These are phyloP conservation scores for Nautilus pompilius DNA, from an alignment of 1,140 invertebrate genomes.

Conservation along the genomic window DNA sequence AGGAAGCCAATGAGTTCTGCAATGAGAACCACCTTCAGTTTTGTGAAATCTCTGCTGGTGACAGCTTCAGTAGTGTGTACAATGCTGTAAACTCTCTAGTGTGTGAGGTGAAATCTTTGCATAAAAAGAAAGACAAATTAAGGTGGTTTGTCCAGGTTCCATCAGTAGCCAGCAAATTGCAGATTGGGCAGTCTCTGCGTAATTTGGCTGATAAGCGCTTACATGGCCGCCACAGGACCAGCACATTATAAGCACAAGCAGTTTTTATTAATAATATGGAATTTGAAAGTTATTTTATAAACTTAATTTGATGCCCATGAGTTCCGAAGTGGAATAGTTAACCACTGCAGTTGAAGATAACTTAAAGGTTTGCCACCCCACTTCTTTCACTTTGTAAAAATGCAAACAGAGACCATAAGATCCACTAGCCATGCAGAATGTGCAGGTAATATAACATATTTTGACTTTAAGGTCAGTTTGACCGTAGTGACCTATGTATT, in stretches of 20 bases:
- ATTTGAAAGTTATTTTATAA: no score
- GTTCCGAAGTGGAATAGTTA: no score
- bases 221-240: slow-evolving; percentile 33
- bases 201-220: slow-evolving; percentile 36
- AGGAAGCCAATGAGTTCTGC: slow-evolving; percentile 25
- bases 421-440: no score
- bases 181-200: slow-evolving; percentile 38
- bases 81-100: slow-evolving; percentile 29
- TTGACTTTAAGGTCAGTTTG: no score
- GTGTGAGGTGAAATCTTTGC: slow-evolving; percentile 21
- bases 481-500: no score
- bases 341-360: no score
- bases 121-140: slow-evolving; percentile 42
- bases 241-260: slow-evolving; percentile 40
- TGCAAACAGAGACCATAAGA: no score
- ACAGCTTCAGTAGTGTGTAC: slow-evolving; percentile 28
- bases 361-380: no score
- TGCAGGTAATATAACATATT: no score
- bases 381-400: no score
- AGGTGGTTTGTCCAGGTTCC: slow-evolving; percentile 39
- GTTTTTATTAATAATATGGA: no score
- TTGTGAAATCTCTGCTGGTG: slow-evolving; percentile 42
- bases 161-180: slow-evolving; percentile 35
- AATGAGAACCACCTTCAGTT: slow-evolving; percentile 32
- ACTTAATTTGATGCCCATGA: no score